phyloP scores from a whole-genome alignment of 2,888 invertebrate genomes.

The Andrena camellia region DNA sequence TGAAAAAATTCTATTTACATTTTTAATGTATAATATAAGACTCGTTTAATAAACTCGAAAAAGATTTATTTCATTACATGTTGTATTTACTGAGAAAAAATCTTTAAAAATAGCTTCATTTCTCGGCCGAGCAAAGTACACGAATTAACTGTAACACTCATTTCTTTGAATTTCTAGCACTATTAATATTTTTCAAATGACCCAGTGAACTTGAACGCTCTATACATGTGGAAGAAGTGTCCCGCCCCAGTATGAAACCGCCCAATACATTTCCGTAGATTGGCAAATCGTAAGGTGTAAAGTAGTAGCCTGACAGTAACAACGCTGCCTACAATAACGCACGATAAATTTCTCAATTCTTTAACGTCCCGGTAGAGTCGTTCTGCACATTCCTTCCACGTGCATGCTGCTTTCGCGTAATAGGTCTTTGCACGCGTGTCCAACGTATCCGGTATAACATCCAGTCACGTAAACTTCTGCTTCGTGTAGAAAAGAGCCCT shows the following conservation, averaged over 20 bases:
- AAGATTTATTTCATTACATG: too few relatives aligned
- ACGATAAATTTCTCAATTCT: slow-evolving; percentile 14
- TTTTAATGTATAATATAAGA: too few relatives aligned
- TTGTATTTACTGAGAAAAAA: too few relatives aligned
- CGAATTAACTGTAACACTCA: too few relatives aligned
- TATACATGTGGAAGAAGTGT: not conserved
- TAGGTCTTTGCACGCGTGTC: slow-evolving; percentile 27
- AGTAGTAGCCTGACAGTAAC: slow-evolving; percentile 14
- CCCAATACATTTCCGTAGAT: not conserved
- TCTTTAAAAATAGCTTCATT: too few relatives aligned
- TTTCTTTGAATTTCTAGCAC: not conserved
- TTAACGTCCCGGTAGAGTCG: slow-evolving; percentile 4
- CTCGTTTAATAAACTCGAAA: too few relatives aligned
- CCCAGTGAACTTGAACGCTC: not conserved
- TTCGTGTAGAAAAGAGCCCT: not conserved
- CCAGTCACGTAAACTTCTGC: slow-evolving; percentile 36
- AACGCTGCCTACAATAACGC: slow-evolving; percentile 2
- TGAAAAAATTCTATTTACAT: too few relatives aligned
- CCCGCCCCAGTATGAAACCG: not conserved
- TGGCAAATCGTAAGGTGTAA: slow-evolving; percentile 9
- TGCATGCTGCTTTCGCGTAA: slow-evolving; percentile 31
- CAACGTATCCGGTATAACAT: slow-evolving; percentile 31
- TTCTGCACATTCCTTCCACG: slow-evolving; percentile 14
- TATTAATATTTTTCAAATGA: not conserved
- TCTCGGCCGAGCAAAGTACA: too few relatives aligned